Evolutionary conservation across 2,888 invertebrate genomes (phyloP).

Genomic region (Hemaris fuciformis): DNA sequence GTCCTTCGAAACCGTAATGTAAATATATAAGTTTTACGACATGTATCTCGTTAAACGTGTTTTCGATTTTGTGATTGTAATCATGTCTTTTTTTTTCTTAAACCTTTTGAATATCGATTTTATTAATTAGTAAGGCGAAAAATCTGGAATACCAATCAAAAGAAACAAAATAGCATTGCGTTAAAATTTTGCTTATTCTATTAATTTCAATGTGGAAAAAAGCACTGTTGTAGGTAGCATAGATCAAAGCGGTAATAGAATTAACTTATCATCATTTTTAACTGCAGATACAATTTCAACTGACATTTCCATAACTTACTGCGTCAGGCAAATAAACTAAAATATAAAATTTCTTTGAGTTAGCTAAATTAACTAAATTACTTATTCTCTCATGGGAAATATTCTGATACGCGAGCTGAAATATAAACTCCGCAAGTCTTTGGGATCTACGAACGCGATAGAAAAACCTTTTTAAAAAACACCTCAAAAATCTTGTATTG

Average conservation of each 20-base stretch:
- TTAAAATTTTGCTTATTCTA: neutral
- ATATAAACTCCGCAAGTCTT: slow-evolving; percentile 37
- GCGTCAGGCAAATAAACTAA: slow-evolving; percentile 1
- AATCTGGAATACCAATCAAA: too few relatives aligned
- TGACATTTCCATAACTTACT: slow-evolving; percentile 5
- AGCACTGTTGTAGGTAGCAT: neutral
- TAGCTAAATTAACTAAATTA: slow-evolving; percentile 19
- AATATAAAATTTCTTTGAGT: slow-evolving; percentile 31
- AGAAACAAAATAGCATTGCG: too few relatives aligned
- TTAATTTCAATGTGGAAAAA: neutral
- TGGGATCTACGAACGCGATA: neutral
- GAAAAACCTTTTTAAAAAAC: slow-evolving; percentile 5
- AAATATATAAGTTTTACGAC: too few relatives aligned
- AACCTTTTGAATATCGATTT: too few relatives aligned
- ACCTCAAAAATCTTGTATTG: neutral
- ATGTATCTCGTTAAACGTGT: too few relatives aligned
- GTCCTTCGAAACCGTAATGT: too few relatives aligned
- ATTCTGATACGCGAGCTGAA: slow-evolving; percentile 63
- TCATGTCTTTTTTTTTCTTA: too few relatives aligned
- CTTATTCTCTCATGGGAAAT: slow-evolving; percentile 67
- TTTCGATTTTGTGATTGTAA: too few relatives aligned
- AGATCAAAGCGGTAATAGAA: neutral
- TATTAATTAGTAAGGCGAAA: too few relatives aligned
- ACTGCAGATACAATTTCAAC: neutral
- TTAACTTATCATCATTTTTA: neutral